Conservation (phyloP, 1,140 invertebrate genomes). For the Monomorium pharaonis region DNA sequence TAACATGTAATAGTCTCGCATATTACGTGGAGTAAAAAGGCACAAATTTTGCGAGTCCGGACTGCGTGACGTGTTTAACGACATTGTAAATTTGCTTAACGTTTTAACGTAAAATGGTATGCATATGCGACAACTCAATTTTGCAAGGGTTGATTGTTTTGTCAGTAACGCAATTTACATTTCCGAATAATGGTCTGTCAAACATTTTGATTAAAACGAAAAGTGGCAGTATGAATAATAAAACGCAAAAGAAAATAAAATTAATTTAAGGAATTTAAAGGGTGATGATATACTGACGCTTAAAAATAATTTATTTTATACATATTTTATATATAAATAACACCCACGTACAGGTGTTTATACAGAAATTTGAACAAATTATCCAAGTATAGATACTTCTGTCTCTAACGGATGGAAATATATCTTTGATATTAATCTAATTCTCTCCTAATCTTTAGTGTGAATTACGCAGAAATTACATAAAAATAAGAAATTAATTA, state of each 20-base stretch:
- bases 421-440: neutral
- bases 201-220: slow-evolving; percentile 45
- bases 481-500: slow-evolving; percentile 21
- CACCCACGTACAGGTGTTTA: neutral
- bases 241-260: slow-evolving; percentile 26
- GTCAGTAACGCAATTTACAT: slow-evolving; percentile 54
- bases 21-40: neutral
- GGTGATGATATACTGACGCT: neutral
- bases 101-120: slow-evolving; percentile 36
- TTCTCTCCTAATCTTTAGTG: neutral
- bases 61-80: slow-evolving; percentile 44
- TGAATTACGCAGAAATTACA: neutral
- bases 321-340: neutral
- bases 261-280: slow-evolving; percentile 24
- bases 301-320: slow-evolving; percentile 53
- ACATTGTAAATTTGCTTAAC: slow-evolving; percentile 52
- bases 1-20: neutral
- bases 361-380: neutral
- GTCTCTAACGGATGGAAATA: neutral
- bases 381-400: neutral
- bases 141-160: slow-evolving; percentile 46
- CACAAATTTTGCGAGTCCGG: slow-evolving; percentile 7
- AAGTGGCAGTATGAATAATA: neutral
- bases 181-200: slow-evolving; percentile 46
- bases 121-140: slow-evolving; percentile 47